Evolutionary conservation across 1,140 invertebrate species (phyloP), one percentile per base, ranked within the genome.

Genomic region (Globodera ellingtonae): DNA sequence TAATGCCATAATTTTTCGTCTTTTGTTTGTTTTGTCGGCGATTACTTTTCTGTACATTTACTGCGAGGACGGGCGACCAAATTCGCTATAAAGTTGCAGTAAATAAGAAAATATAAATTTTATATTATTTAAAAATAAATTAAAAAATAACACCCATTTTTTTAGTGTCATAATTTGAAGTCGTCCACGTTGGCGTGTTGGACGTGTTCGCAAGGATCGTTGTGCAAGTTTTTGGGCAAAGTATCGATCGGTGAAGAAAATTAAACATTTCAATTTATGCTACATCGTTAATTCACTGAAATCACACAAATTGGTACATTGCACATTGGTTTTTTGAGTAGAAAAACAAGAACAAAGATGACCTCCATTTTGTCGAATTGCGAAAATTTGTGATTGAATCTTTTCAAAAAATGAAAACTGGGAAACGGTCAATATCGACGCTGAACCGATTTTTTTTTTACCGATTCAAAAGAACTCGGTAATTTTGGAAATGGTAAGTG

Each of bases 21-120:
- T 4, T 62, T 62, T 18, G 15, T 62, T 18, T 62, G 13, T 15
- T 18, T 18, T 62, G 13, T 62, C 6, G 13, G 18, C 56, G 18
- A 0, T 62, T 6, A 62, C 18, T 62, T 18, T 62, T 18, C 18
- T 6, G 6, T 59, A 0, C 13, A 18, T 21, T 62, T 21, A 18
- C 6, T 62, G 56, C 18, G 56, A 62, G 0, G 18, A 62, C 18
- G 56, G 15, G 15, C 56, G 56, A 70, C 15, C 72, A 50, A 56
- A 81, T 81, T 75, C 72, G 72, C 35, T 81, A 81, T 48, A 81
- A 81, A 70, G 67, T 69, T 81, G 80, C 70, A 81, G 79, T 81
- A 69, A 81, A 79, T 69, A 47, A 18, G 2, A 18, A 8, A 21
- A 35, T 71, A n/a, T 18, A 62, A 24, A 80, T 72, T 35, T 78